Base-by-base conservation (phyloP, 1,140 invertebrate genomes). In the Proales similis region DNA sequence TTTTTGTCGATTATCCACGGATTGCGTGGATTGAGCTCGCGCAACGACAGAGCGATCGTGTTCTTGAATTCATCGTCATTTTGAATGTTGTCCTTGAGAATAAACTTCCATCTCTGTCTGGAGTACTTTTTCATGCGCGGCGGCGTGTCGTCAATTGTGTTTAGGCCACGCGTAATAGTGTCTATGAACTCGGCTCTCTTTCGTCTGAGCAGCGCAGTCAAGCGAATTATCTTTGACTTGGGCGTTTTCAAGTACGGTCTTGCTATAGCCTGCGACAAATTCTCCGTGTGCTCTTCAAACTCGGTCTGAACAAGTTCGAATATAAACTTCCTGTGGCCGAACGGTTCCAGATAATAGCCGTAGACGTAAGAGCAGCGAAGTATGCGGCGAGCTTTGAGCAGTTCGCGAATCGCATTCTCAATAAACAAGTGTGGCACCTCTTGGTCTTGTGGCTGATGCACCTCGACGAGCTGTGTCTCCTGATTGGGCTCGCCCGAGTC, bases 221-320 rank as follows among this genome's bases (percentile, higher is more conserved):
- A 80, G 67, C 82, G 79, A 29, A 84, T 79, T 61, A 85, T 84
- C 36, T 79, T 77, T 46, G 77, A 70, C 43, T 81, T 78, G 4
- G 82, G 82, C 11, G 81, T 83, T 29, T 81, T 76, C 17, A 85
- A 70, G 69, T 84, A 84, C 1, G 82, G 80, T 11, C 82, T 70
- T 33, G 81, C 81, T 12, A 84, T 79, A 79, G 83, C 82, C 68
- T 82, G 81, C 17, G 82, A 82, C 5, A 85, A 69, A 64, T 81
- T 82, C 68, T 84, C 82, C 19, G 81, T 82, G 24, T 79, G 79
- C 66, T 83, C 82, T 70, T 84, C 83, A 45, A 84, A 68, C 70
- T 85, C 83, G 65, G 81, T 82, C 82, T 84, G 69, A 81, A 85
- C 82, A 67, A 82, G 83, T 71, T 85, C 83, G 74, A 84, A 85